Evolutionary conservation across 1,140 invertebrate genomes (phyloP).

Genomic region (Neodiprion virginianus): DNA sequence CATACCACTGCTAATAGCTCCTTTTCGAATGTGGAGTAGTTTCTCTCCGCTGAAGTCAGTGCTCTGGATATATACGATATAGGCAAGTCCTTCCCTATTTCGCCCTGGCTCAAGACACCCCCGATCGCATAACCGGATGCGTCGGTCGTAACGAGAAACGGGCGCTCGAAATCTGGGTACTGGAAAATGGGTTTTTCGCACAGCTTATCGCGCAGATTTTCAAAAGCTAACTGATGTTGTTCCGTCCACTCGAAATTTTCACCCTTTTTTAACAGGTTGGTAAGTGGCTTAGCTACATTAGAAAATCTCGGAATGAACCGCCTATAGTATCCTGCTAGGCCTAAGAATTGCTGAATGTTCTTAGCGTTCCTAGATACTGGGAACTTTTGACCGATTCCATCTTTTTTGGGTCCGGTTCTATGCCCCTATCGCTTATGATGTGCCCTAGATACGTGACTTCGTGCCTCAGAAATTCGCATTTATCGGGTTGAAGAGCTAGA

Average conservation of each 20-base stretch:
- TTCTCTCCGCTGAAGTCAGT: conserved; percentile 33
- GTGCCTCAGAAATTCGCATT: conserved; percentile 38
- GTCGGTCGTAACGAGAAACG: conserved; percentile 17
- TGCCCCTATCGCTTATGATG: neutral
- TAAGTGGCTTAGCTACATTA: conserved; percentile 35
- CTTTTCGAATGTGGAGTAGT: conserved; percentile 52
- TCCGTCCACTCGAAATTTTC: conserved; percentile 26
- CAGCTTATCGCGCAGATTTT: conserved; percentile 28
- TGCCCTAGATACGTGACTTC: conserved; percentile 43
- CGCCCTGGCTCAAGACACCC: conserved; percentile 20
- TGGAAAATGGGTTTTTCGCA: conserved; percentile 10
- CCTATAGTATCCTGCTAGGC: conserved; percentile 40
- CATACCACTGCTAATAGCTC: conserved; percentile 18
- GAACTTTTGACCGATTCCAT: conserved; percentile 27
- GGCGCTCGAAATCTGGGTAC: neutral
- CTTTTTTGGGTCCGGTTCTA: conserved; percentile 42
- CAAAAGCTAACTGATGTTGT: conserved; percentile 29
- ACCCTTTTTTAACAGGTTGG: conserved; percentile 22
- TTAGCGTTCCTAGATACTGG: neutral
- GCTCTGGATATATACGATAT: conserved; percentile 38
- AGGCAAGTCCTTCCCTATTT: conserved; percentile 16
- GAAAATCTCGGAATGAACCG: conserved; percentile 40
- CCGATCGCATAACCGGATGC: conserved; percentile 27
- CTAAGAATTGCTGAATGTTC: conserved; percentile 55
- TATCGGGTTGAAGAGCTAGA: conserved; percentile 39